These are phyloP conservation scores for Thryonomys swinderianus DNA, from an alignment of 2,113 vertebrate species.

Conservation along the genomic window DNA sequence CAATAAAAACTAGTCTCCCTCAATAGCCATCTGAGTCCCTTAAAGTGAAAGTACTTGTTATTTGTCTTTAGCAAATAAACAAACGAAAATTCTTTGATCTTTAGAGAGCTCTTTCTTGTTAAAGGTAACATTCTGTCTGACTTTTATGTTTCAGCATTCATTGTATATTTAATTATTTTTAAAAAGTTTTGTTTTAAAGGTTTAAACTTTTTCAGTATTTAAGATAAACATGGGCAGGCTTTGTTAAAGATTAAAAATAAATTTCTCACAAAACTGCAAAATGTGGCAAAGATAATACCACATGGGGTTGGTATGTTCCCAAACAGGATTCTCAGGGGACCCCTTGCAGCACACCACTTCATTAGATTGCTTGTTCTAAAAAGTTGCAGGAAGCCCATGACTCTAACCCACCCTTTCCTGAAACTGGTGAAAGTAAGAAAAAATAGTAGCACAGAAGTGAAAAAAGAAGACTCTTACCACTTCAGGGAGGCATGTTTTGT, in stretches of 20 bases:
- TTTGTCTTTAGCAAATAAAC: conserved; percentile 86
- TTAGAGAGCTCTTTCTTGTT: conserved; percentile 88
- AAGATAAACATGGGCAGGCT: conserved; percentile 88
- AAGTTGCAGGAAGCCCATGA: conserved; percentile 89
- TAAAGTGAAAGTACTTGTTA: conserved; percentile 90
- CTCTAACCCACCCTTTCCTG: conserved; percentile 90
- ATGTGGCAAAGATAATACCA: conserved; percentile 87
- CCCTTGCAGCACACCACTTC: conserved; percentile 82
- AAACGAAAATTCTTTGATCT: conserved; percentile 88
- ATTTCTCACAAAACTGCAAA: conserved; percentile 88
- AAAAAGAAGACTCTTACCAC: conserved; percentile 45
- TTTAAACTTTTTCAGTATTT: conserved; percentile 86
- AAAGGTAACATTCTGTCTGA: conserved; percentile 81
- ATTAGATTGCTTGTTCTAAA: conserved; percentile 86
- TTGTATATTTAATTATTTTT: conserved; percentile 90
- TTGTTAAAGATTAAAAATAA: conserved; percentile 90
- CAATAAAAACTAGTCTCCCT: conserved; percentile 73
- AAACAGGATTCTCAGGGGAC: conserved; percentile 90
- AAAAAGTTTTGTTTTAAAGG: conserved; percentile 88
- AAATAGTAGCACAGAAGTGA: conserved; percentile 66
- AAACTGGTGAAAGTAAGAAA: conserved; percentile 87
- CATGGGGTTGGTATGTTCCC: conserved; percentile 89
- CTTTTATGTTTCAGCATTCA: conserved; percentile 89
- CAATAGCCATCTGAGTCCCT: conserved; percentile 80
- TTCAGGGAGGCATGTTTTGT: conserved; percentile 13